Conservation (phyloP, 2,797 vertebrate species). For the Cynopterus sphinx region DNA sequence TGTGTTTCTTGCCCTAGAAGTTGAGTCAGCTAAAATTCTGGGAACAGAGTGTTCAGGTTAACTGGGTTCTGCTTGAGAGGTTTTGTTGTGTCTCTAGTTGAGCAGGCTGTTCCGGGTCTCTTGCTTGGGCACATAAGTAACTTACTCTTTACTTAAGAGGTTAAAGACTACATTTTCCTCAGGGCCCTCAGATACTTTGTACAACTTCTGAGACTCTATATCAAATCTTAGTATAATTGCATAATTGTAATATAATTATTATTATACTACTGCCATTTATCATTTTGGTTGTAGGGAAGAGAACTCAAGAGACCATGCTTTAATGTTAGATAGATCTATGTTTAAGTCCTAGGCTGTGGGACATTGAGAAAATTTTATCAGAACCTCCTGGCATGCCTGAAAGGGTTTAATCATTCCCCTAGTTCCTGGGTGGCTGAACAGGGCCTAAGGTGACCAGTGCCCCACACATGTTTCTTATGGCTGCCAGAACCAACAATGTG, state of each 20-base stretch:
- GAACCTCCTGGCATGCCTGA: background rate
- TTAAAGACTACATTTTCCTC: constrained; percentile 12
- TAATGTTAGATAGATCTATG: background rate
- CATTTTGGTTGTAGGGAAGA: background rate
- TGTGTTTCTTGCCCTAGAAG: constrained; percentile 8
- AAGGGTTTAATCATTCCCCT: background rate
- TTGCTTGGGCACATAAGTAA: background rate
- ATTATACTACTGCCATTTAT: background rate
- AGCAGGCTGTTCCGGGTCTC: background rate
- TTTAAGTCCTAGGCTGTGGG: background rate
- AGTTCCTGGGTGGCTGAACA: background rate
- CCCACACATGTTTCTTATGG: background rate
- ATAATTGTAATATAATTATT: background rate
- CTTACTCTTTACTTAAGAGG: constrained; percentile 33
- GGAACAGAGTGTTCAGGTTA: constrained; percentile 33
- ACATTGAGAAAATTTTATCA: background rate
- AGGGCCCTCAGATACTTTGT: background rate
- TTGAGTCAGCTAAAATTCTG: constrained; percentile 41
- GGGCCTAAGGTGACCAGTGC: background rate
- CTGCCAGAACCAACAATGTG: background rate
- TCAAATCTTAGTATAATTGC: background rate
- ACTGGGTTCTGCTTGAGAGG: constrained; percentile 33
- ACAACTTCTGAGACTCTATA: background rate
- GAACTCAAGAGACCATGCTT: background rate
- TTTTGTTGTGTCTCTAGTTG: background rate